Percentiles rank a stretch among this genome's conserved stretches.
These are phyloP conservation scores for Ciona savignyi DNA, from an alignment of 23 tunicate species.

Conservation along the genomic window DNA sequence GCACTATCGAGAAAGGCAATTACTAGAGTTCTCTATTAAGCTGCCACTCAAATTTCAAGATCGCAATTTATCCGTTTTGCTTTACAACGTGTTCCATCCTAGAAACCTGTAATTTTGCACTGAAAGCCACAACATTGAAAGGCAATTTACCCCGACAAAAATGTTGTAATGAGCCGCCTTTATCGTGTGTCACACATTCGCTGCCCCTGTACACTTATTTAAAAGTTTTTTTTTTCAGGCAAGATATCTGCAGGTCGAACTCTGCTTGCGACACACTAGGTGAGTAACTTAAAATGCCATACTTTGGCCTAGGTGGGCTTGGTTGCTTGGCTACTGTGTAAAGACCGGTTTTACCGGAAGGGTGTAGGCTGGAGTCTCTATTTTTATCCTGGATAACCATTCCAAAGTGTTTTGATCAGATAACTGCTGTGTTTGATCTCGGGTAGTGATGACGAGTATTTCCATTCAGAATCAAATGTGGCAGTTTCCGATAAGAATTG, in stretches of 20 bases:
- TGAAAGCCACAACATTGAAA: not conserved
- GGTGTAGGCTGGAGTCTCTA: not conserved
- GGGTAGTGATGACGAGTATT: not conserved
- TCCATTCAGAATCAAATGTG: not conserved
- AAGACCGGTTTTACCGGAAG: not conserved
- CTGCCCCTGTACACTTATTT: too few species aligned
- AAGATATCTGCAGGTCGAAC: conserved; percentile 74
- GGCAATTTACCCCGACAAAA: not conserved
- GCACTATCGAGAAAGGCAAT: too few species aligned
- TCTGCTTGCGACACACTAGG: conserved; percentile 83
- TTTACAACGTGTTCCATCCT: not conserved
- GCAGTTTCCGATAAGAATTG: not conserved
- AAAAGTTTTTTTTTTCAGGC: conserved; percentile 61
- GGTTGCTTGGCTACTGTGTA: not conserved
- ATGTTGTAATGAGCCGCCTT: not conserved
- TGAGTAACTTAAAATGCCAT: conserved; percentile 23
- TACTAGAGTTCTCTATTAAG: too few species aligned
- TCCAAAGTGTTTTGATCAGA: not conserved
- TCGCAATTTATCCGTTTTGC: not conserved
- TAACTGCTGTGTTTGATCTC: not conserved
- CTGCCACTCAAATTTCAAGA: not conserved
- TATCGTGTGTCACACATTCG: not conserved
- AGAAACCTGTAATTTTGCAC: not conserved
- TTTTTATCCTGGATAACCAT: not conserved
- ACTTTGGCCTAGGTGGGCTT: not conserved